A percentile compares a stretch with the other conserved stretches of the same genome.
phyloP scores from a whole-genome alignment of 2,113 vertebrate species.

The Otus sunia region DNA sequence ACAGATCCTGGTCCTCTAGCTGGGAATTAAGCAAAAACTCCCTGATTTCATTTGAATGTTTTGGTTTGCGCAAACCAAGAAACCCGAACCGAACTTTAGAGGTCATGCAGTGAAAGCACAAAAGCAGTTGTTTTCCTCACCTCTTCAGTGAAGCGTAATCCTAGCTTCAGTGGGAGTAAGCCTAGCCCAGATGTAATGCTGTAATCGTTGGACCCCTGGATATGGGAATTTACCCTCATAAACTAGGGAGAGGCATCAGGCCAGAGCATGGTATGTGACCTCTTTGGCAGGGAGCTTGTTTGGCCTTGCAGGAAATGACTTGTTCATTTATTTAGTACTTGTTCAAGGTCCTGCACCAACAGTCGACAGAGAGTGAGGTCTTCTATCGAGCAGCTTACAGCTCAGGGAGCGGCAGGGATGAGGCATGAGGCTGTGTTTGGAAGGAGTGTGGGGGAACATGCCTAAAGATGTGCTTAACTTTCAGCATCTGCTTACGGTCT shows the following conservation, averaged over 20 bases:
- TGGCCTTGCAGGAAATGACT: slow-evolving; percentile 59
- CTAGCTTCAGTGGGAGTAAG: background rate
- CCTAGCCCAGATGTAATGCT: slow-evolving; percentile 39
- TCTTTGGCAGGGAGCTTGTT: slow-evolving; percentile 59
- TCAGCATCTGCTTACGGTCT: fast-evolving
- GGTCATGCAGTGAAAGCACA: slow-evolving; percentile 31
- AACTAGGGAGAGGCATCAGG: slow-evolving; percentile 53
- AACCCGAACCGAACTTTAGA: slow-evolving; percentile 31
- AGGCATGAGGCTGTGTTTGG: fast-evolving
- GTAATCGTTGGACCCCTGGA: slow-evolving; percentile 30
- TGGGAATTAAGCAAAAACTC: background rate
- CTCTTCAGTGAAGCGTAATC: slow-evolving; percentile 8
- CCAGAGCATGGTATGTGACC: slow-evolving; percentile 57
- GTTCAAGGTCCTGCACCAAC: slow-evolving; percentile 27
- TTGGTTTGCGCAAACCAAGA: background rate
- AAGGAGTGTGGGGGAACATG: fast-evolving
- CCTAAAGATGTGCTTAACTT: background rate
- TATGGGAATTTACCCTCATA: slow-evolving; percentile 63
- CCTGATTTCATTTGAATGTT: background rate
- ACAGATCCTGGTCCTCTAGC: background rate
- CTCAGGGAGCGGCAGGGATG: fast-evolving
- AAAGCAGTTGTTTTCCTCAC: slow-evolving; percentile 43
- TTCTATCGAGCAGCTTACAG: background rate
- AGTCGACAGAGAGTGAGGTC: background rate
- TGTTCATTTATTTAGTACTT: slow-evolving; percentile 32